A percentile compares a stretch with the other conserved stretches of the same genome.
Conservation (phyloP, 2,888 invertebrate genomes). For the Lasius platythorax region DNA sequence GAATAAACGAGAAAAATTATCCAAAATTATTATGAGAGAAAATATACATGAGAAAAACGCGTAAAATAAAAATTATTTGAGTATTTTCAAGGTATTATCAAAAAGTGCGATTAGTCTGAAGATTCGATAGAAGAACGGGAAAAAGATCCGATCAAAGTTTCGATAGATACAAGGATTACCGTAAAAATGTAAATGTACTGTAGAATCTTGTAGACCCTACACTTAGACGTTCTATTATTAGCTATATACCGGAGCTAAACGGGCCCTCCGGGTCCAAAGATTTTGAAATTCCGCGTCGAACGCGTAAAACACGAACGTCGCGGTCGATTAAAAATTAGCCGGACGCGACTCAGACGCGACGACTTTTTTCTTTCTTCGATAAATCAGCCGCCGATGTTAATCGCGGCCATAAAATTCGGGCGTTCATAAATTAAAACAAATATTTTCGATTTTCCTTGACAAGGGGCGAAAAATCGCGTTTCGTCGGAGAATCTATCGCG, state of each 20-base stretch:
- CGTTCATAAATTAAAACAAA: constrained; percentile 35
- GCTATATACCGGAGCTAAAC: neutral
- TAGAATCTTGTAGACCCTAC: neutral
- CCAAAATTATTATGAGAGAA: neutral
- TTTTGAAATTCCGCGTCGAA: neutral
- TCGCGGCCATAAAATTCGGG: constrained; percentile 13
- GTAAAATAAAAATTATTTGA: neutral
- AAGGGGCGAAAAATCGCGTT: constrained; percentile 49
- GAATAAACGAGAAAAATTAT: neutral
- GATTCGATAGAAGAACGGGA: neutral
- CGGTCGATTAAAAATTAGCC: constrained; percentile 20
- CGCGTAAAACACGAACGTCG: neutral
- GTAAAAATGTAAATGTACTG: neutral
- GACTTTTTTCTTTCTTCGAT: constrained; percentile 16
- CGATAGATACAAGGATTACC: neutral
- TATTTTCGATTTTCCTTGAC: constrained; percentile 28
- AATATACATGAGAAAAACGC: neutral
- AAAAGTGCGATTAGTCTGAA: neutral
- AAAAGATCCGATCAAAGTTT: neutral
- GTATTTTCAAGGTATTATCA: neutral
- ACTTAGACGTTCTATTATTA: neutral
- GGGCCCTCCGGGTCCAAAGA: neutral
- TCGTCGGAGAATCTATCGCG: constrained; percentile 40
- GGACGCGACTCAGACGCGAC: neutral
- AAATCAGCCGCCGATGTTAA: constrained; percentile 20